Conservation (phyloP, 2,113 vertebrate species). For the Cariama cristata region DNA sequence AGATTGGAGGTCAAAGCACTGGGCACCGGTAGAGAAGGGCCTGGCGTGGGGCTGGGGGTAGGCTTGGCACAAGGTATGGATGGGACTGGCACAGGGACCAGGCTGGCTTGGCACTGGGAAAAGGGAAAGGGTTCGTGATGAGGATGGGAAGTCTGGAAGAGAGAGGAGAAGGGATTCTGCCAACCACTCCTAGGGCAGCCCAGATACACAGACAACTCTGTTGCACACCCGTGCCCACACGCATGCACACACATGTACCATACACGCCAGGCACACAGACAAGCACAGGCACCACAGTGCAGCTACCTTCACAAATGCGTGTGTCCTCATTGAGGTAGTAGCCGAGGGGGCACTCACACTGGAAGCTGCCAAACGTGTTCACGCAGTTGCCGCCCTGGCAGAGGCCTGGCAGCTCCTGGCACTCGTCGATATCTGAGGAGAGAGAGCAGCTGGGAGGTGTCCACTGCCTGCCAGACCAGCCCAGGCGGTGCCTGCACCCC, state of each 20-base stretch:
- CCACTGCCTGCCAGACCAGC: not conserved
- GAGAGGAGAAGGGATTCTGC: not conserved
- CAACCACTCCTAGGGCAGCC: not conserved
- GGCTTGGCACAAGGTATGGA: not conserved
- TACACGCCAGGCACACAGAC: rapidly evolving
- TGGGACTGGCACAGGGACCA: not conserved
- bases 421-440: constrained; percentile 89
- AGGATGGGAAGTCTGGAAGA: not conserved
- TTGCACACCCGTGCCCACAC: rapidly evolving
- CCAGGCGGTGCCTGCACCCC: not conserved
- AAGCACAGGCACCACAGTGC: rapidly evolving
- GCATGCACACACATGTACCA: rapidly evolving
- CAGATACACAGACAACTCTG: not conserved
- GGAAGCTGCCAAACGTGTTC: constrained; percentile 95
- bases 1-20: not conserved
- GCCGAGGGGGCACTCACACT: constrained; percentile 89
- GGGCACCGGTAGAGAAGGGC: not conserved
- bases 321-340: constrained; percentile 91
- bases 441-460: not conserved
- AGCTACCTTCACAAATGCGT: constrained; percentile 88
- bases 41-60: rapidly evolving
- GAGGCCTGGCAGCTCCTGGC: constrained; percentile 91
- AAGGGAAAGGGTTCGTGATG: not conserved
- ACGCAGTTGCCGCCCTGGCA: constrained; percentile 92
- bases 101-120: not conserved